Base-by-base conservation (phyloP, 2,888 invertebrate species). In the Meandrusa payeni region DNA sequence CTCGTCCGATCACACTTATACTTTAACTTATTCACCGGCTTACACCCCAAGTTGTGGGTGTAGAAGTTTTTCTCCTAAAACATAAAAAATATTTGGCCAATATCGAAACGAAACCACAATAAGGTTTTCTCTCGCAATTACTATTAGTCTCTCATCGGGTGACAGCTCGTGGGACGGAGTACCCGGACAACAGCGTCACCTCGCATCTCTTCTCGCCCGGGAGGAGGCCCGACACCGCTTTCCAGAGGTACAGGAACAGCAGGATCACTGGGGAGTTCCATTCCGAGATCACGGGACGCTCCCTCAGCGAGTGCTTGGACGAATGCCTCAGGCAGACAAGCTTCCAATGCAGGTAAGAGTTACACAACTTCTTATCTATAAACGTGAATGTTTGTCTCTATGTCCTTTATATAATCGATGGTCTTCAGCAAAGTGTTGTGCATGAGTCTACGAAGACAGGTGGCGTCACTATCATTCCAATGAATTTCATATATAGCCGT, bases 241-340 rank as follows among this genome's bases (percentile, higher is more conserved):
- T 97, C 88, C 94, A 94, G 73, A 87, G 96, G 48, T 95, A 95
- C 82, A 89, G 96, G 55, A 95, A 95, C 79, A 95, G 95, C 61
- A 89, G 95, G 46, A 90, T 97, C 27, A 95, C 95, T 41, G 95
- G 95, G 2, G 95, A 96, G 77, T 95, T 94, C 75, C 95, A 95
- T 73, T 95, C 95, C 3, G 96, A 96, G 81, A 95, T 96, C 62
- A 95, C 95, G 2, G 95, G 95, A 31, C 89, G 95, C 48, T 95
- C 96, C 6, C 85, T 97, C 47, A 96, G 95, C 78, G 96, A 97
- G 76, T 97, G 97, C 67, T 76, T 97, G 60, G 96, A 96, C 71
- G 96, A 96, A 69, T 97, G 97, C 69, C 88, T 96, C 51, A 88
- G 96, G 51, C 96, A 96, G 80, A 94, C 95, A 6, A 95, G 95